Conservation (phyloP, 2,888 invertebrate genomes). For the Cataglyphis livida region DNA sequence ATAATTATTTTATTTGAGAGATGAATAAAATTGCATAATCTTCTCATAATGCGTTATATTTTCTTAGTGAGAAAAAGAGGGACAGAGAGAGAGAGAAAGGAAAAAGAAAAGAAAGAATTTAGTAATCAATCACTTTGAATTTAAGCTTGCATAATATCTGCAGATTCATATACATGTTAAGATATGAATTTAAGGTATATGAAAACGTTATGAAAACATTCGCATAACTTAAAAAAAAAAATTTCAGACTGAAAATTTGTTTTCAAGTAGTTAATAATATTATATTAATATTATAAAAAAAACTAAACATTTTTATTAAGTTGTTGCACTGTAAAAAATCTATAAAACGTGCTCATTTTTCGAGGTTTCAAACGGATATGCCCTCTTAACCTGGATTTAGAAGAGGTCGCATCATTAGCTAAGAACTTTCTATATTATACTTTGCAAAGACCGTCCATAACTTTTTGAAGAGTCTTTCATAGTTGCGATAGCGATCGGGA, state of each 20-base stretch:
- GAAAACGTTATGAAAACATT: too few relatives aligned
- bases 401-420: constrained; percentile 67
- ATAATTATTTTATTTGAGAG: constrained; percentile 39
- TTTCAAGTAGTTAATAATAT: too few relatives aligned
- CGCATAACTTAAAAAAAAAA: too few relatives aligned
- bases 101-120: background rate
- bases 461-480: constrained; percentile 58
- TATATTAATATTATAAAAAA: too few relatives aligned
- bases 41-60: background rate
- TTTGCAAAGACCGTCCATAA: constrained; percentile 63
- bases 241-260: too few relatives aligned
- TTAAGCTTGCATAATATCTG: constrained; percentile 1
- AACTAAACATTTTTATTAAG: too few relatives aligned
- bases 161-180: background rate
- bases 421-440: constrained; percentile 72
- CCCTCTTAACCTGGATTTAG: constrained; percentile 8
- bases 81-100: background rate
- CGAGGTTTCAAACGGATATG: too few relatives aligned
- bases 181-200: background rate
- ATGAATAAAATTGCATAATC: constrained; percentile 22
- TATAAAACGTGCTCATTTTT: too few relatives aligned
- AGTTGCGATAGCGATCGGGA: constrained; percentile 59
- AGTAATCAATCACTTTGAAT: background rate
- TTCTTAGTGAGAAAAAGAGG: background rate
- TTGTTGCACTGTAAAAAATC: too few relatives aligned